phyloP scores from a whole-genome alignment of 2,797 vertebrate genomes.

The Odontamblyopus lacepedii region DNA sequence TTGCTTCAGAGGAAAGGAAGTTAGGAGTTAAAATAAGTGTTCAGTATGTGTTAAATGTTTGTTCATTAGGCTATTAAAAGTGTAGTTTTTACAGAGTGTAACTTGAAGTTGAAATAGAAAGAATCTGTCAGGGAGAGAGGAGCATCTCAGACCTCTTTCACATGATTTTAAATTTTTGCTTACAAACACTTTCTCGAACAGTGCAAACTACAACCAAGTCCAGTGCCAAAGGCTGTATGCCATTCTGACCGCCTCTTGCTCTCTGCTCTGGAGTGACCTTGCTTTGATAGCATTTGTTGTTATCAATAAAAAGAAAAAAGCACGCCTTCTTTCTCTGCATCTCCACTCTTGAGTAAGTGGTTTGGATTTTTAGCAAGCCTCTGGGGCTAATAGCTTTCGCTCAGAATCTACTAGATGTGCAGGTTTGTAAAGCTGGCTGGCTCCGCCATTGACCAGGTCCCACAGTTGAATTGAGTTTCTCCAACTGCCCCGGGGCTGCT shows the following conservation, averaged over 20 bases:
- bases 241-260: conserved; percentile 39
- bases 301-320: conserved; percentile 60
- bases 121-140: conserved; percentile 32
- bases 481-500: conserved; percentile 69
- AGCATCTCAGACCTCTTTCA: conserved; percentile 22
- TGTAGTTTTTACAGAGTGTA: too few species aligned
- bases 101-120: conserved; percentile 39
- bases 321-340: conserved; percentile 25
- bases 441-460: conserved; percentile 65
- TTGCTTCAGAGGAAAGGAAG: too few species aligned
- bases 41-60: too few species aligned
- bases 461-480: conserved; percentile 67
- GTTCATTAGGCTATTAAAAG: too few species aligned
- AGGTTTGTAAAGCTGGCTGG: conserved; percentile 69
- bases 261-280: conserved; percentile 48
- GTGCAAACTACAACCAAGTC: conserved; percentile 28
- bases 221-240: conserved; percentile 55
- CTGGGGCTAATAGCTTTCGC: conserved; percentile 60
- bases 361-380: conserved; percentile 62
- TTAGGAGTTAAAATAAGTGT: too few species aligned
- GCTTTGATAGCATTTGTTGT: conserved; percentile 59
- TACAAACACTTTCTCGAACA: conserved; percentile 34
- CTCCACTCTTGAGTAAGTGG: conserved; percentile 38
- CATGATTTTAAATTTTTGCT: conserved; percentile 39
- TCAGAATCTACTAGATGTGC: conserved; percentile 61